A percentile compares a stretch with the other conserved stretches of the same genome.
phyloP scores from a whole-genome alignment of 2,797 vertebrate species.

The Emydoidea blandingii region DNA sequence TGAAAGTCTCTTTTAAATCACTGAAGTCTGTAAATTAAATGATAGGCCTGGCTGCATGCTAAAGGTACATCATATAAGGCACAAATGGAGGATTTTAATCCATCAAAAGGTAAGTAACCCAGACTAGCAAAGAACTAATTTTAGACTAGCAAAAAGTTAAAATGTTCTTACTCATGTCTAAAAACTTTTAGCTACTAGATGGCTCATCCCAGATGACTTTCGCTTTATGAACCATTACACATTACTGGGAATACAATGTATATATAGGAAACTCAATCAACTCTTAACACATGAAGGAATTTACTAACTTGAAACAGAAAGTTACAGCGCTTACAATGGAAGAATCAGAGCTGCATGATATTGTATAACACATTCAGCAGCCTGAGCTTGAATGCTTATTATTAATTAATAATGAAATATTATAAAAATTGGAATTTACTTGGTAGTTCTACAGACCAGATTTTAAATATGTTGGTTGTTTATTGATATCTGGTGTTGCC shows the following conservation, averaged over 20 bases:
- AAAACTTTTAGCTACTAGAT: background rate
- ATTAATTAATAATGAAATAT: background rate
- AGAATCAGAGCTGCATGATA: background rate
- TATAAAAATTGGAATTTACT: background rate
- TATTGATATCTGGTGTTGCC: background rate
- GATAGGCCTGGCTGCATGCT: background rate
- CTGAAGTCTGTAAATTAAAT: background rate
- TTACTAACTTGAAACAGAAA: background rate
- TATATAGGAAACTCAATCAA: accelerated
- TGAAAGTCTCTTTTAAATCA: conserved; percentile 4
- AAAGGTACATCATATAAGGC: background rate
- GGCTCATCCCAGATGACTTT: background rate
- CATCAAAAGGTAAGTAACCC: accelerated
- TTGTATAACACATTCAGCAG: background rate
- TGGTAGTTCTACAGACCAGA: background rate
- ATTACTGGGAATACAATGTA: background rate
- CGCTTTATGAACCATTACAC: background rate
- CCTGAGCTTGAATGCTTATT: accelerated
- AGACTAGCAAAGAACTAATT: background rate
- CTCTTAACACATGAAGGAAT: background rate
- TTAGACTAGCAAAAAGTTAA: background rate
- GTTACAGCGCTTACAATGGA: background rate
- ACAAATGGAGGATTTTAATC: background rate
- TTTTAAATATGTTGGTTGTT: background rate
- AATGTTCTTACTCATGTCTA: background rate